A percentile compares a stretch with the other conserved stretches of the same genome.
Conservation (phyloP, 1,140 invertebrate species). For the Drosophila tani region DNA sequence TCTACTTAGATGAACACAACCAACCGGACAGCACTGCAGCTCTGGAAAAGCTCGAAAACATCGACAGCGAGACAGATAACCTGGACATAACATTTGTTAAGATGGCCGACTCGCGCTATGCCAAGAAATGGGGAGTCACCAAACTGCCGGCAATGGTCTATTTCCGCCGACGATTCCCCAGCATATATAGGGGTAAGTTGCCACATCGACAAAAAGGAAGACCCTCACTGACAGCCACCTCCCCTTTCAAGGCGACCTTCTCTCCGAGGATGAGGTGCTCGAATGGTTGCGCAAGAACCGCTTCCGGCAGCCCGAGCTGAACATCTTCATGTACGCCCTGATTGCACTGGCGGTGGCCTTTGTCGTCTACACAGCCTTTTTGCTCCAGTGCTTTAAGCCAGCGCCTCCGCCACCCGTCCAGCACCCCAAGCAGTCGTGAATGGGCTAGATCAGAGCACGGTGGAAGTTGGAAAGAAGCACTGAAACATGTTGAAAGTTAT, state of each 20-base stretch:
- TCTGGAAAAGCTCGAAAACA: constrained; percentile 94
- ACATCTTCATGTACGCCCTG: constrained; percentile 97
- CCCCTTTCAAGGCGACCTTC: constrained; percentile 89
- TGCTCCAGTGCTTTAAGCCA: constrained; percentile 94
- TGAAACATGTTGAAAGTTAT: constrained; percentile 37
- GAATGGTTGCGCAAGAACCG: constrained; percentile 97
- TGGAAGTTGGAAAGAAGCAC: constrained; percentile 19
- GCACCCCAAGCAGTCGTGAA: constrained; percentile 84
- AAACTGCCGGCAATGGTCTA: constrained; percentile 96
- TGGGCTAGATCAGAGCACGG: constrained; percentile 3
- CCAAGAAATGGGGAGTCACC: constrained; percentile 97
- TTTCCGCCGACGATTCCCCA: constrained; percentile 96
- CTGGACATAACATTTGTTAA: constrained; percentile 98
- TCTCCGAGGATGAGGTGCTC: constrained; percentile 94
- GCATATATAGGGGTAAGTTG: constrained; percentile 94
- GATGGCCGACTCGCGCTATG: constrained; percentile 96
- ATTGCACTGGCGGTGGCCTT: constrained; percentile 94
- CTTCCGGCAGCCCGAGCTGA: constrained; percentile 96
- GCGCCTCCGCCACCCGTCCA: constrained; percentile 86
- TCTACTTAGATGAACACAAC: constrained; percentile 91
- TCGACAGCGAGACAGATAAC: constrained; percentile 96
- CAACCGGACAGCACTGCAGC: constrained; percentile 92
- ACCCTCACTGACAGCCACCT: background rate
- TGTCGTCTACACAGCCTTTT: constrained; percentile 94
- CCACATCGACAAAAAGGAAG: no score